Base-by-base conservation (phyloP, 2,113 vertebrate species). In the Archilochus colubris region DNA sequence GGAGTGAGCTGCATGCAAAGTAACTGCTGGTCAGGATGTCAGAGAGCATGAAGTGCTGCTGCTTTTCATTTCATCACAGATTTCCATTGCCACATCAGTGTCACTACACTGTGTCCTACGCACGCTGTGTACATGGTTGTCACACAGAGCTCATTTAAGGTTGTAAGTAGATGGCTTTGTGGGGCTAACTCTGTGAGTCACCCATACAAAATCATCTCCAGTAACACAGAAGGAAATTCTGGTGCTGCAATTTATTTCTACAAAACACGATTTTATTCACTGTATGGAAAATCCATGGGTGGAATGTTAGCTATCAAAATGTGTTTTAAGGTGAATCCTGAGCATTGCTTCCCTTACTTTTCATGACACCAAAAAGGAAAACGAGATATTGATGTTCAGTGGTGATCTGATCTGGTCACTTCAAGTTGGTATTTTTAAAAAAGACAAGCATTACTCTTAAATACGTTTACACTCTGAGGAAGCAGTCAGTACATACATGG, bases 81-180 rank as follows among this genome's bases (percentile, higher is more conserved):
- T 79, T 88, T 86, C 95, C 68, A 17, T 89, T 36, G 30, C 40
- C 20, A 9, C 33, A 10, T 1, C 0, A 0, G 25, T 27, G 20
- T 72, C 70, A 33, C 38, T 10, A 22, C 0, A 0, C 54, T 1
- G 27, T 33, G 59, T 5, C 59, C 66, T 14, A 33, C 59, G 9
- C 6, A 0, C 11, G 5, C 46, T 94, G 2, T 8, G 54, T 72
- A 73, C 74, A 5, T 1, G 48, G 3, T 11, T 38, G 48, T 66
- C 73, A 88, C 40, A 5, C 68, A 54, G 21, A 33, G 50, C 74
- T 85, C 40, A 7, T 80, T 50, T 66, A 18, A 73, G 46, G 48
- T 50, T 10, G n/a, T 61, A 80, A 88, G 77, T 2, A 83, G 15
- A 2, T 4, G 53, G 14, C 19, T 82, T 64, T 78, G 57, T 44